These are phyloP conservation scores for Scelioninae gen. 1 DNA, from an alignment of 2,888 invertebrate species.

Conservation along the genomic window DNA sequence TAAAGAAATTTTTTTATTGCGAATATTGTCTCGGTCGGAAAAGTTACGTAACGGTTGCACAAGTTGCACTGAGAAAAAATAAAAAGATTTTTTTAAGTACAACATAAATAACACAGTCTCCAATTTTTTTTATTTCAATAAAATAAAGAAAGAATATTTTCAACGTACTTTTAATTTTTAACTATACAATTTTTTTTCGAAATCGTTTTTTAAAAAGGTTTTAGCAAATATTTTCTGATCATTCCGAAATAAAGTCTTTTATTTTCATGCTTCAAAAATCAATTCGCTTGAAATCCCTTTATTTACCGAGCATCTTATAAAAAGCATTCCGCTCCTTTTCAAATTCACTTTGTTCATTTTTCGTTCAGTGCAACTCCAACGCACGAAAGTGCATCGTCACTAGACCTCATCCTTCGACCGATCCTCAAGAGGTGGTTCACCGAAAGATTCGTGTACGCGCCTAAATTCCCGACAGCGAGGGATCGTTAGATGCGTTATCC, in stretches of 20 bases:
- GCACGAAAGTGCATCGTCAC: slow-evolving; percentile 61
- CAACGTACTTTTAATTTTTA: too few relatives aligned
- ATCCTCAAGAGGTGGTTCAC: slow-evolving; percentile 50
- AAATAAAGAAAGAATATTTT: too few relatives aligned
- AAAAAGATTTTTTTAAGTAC: not conserved
- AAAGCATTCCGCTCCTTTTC: slow-evolving; percentile 41
- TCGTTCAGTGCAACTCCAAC: slow-evolving; percentile 31
- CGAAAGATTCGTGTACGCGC: slow-evolving; percentile 51
- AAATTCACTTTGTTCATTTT: slow-evolving; percentile 36
- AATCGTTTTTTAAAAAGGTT: too few relatives aligned
- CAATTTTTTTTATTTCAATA: not conserved
- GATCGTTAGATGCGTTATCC: slow-evolving; percentile 81
- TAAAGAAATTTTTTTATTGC: slow-evolving; percentile 13
- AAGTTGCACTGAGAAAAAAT: not conserved
- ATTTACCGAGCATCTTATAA: slow-evolving; percentile 41
- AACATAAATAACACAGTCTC: not conserved
- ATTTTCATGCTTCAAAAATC: slow-evolving; percentile 29
- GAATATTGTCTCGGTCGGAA: slow-evolving; percentile 5
- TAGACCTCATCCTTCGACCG: slow-evolving; percentile 9
- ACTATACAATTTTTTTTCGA: too few relatives aligned
- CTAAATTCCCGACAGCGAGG: slow-evolving; percentile 58
- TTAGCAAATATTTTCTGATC: not conserved
- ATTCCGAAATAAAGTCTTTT: not conserved
- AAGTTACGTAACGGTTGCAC: slow-evolving; percentile 24
- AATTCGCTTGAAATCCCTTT: slow-evolving; percentile 41